Percentiles rank a stretch among this genome's conserved stretches.
phyloP scores from a whole-genome alignment of 2,888 invertebrate genomes.

The Lathronympha strigana region DNA sequence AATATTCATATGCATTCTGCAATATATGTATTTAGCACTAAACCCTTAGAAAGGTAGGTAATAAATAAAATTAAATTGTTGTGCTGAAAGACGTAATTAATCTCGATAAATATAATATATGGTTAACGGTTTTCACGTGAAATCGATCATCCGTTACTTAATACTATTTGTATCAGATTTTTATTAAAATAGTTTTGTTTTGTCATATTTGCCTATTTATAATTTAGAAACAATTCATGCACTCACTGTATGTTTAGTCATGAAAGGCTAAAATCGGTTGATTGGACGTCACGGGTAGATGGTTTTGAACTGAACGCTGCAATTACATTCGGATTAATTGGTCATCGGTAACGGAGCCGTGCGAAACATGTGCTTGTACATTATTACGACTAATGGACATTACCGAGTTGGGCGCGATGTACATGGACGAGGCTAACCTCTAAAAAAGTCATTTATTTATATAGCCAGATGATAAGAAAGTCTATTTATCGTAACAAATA shows the following conservation, averaged over 20 bases:
- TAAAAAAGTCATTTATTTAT: neutral
- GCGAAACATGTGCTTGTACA: slow-evolving; percentile 50
- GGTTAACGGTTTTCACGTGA: too few species aligned
- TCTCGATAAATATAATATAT: too few species aligned
- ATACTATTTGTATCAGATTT: neutral
- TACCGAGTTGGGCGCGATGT: slow-evolving; percentile 50
- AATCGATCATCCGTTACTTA: neutral
- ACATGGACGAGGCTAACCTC: neutral
- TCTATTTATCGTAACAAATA: too few species aligned
- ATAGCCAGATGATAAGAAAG: too few species aligned
- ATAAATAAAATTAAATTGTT: too few species aligned
- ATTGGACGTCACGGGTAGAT: slow-evolving; percentile 2
- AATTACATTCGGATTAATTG: slow-evolving; percentile 41
- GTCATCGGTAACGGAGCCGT: slow-evolving; percentile 47
- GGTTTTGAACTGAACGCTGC: slow-evolving; percentile 37
- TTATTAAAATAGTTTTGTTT: neutral
- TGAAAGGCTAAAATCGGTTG: slow-evolving; percentile 5
- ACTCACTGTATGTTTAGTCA: neutral
- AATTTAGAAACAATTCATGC: neutral
- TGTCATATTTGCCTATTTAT: neutral
- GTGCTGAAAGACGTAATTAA: too few species aligned
- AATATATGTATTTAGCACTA: too few species aligned
- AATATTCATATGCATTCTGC: too few species aligned
- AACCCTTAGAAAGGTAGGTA: too few species aligned
- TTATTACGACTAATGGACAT: slow-evolving; percentile 58